Percentiles rank a stretch among this genome's conserved stretches.
phyloP scores from a whole-genome alignment of 2,113 vertebrate genomes.

The Microtus montanus region DNA sequence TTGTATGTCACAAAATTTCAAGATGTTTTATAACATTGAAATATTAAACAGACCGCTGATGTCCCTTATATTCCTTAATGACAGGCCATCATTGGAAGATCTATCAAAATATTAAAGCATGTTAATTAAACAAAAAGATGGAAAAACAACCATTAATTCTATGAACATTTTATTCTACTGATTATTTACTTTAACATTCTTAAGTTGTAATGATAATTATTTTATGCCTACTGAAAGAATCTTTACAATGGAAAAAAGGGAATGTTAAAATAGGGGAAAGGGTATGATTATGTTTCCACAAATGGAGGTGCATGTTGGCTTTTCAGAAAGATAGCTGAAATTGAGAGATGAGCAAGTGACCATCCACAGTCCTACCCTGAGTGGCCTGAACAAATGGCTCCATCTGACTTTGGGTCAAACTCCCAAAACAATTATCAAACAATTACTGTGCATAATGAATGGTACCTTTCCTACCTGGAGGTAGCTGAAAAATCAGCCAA shows the following conservation, averaged over 20 bases:
- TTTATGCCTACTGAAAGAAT: not conserved
- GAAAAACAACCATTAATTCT: not conserved
- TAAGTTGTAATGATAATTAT: not conserved
- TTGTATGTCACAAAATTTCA: no score
- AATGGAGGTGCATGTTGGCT: not conserved
- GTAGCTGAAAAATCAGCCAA: not conserved
- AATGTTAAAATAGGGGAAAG: not conserved
- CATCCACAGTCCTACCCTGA: not conserved
- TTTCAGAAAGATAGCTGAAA: not conserved
- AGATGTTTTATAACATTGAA: not conserved
- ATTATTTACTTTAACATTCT: not conserved
- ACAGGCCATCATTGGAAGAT: not conserved
- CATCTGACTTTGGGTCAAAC: not conserved
- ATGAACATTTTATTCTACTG: not conserved
- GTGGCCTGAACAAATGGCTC: not conserved
- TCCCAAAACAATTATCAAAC: not conserved
- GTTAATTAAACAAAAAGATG: not conserved
- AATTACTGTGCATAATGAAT: not conserved
- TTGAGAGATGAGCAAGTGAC: not conserved
- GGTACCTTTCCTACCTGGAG: not conserved
- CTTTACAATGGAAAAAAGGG: not conserved
- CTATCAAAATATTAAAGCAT: not conserved
- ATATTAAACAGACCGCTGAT: not conserved
- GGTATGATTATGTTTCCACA: not conserved
- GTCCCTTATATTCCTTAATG: not conserved